These are phyloP conservation scores for Choloepus didactylus DNA, from an alignment of 2,797 vertebrate genomes.

Conservation along the genomic window DNA sequence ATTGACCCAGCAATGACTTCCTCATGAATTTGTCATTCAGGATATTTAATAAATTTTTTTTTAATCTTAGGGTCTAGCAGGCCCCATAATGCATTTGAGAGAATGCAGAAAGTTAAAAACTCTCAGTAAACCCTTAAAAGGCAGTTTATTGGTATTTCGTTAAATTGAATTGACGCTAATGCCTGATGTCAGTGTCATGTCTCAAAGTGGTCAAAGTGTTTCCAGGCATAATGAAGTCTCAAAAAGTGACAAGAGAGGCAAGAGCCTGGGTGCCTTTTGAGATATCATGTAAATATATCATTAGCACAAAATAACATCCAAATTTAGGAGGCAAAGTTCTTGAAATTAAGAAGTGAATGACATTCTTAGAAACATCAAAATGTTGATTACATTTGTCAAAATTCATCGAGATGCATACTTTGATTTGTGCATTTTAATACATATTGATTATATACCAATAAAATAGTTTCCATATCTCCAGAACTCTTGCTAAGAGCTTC, in stretches of 20 bases:
- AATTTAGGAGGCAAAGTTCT: constrained; percentile 29
- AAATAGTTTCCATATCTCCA: neutral
- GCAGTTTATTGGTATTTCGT: neutral
- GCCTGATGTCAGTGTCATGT: neutral
- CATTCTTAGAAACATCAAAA: constrained; percentile 15
- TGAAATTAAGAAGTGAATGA: constrained; percentile 14
- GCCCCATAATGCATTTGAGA: neutral
- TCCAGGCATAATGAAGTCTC: neutral
- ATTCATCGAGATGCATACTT: neutral
- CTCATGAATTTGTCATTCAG: neutral
- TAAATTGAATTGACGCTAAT: neutral
- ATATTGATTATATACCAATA: neutral
- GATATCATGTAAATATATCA: neutral
- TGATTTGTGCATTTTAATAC: constrained; percentile 21
- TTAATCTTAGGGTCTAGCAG: neutral
- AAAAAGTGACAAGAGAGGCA: neutral
- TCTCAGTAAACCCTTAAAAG: neutral
- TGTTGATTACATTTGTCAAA: constrained; percentile 35
- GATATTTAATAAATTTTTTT: neutral
- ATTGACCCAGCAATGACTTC: neutral
- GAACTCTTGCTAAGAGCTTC: neutral
- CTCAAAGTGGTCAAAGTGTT: neutral
- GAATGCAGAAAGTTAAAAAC: neutral
- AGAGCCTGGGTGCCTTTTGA: neutral
- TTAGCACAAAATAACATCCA: neutral